phyloP scores from a whole-genome alignment of 2,113 vertebrate species.

The Dinomys branickii region DNA sequence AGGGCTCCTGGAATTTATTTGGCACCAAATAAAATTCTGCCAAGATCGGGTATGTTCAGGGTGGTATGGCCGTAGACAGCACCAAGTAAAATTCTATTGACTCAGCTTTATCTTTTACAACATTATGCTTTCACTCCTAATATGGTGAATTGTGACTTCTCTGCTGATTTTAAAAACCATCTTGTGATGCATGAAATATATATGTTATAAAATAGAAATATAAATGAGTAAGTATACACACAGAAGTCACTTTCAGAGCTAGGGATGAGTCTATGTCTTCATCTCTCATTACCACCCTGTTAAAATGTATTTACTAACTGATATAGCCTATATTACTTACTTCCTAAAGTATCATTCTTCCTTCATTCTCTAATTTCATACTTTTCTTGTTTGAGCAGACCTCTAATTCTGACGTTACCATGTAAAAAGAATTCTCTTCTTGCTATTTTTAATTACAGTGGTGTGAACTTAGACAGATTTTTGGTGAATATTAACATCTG shows the following conservation, averaged over 20 bases:
- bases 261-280: neutral
- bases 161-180: neutral
- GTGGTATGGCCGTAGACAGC: too few species aligned
- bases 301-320: neutral
- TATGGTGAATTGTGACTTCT: neutral
- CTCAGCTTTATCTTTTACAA: neutral
- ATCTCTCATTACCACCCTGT: neutral
- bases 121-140: neutral
- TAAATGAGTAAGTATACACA: too few species aligned
- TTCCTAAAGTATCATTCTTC: neutral
- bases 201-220: neutral
- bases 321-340: neutral
- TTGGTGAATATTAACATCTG: neutral
- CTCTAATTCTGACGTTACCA: neutral
- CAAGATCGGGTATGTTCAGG: too few species aligned
- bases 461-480: neutral
- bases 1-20: neutral
- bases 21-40: neutral
- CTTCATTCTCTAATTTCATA: neutral
- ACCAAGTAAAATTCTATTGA: neutral
- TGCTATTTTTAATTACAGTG: neutral
- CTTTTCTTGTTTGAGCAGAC: neutral
- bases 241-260: neutral
- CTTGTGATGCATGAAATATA: neutral
- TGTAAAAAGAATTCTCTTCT: neutral